A percentile compares a stretch with the other conserved stretches of the same genome.
These are phyloP conservation scores for Gadopsis marmoratus DNA, from an alignment of 2,797 vertebrate genomes.

Conservation along the genomic window DNA sequence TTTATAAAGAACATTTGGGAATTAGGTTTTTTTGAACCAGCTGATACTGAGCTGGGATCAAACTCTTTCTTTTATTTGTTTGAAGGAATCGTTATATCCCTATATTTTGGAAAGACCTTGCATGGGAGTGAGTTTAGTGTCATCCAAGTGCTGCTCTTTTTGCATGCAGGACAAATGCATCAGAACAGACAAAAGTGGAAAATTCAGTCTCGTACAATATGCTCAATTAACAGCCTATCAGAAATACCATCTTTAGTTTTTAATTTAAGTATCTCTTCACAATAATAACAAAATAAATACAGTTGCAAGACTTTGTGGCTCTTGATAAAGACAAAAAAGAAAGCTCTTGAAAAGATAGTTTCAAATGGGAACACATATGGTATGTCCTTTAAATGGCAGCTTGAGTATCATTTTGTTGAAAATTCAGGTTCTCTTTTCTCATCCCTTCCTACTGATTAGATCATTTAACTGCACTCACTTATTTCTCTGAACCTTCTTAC, in stretches of 20 bases:
- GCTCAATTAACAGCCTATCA: background rate
- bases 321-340: background rate
- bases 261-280: background rate
- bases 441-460: constrained; percentile 1
- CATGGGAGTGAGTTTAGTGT: background rate
- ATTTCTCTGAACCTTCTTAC: constrained; percentile 30
- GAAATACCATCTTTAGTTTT: background rate
- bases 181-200: background rate
- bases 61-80: background rate
- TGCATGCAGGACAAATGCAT: background rate
- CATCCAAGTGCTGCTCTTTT: background rate
- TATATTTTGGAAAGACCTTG: background rate
- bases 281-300: background rate
- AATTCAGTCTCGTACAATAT: background rate
- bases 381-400: background rate
- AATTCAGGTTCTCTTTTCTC: background rate
- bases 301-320: background rate
- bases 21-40: background rate
- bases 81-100: background rate
- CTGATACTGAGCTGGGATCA: background rate
- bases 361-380: background rate
- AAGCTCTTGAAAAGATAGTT: background rate
- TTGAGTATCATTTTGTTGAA: background rate
- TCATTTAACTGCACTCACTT: constrained; percentile 20
- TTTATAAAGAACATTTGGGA: background rate